A percentile compares a stretch with the other conserved stretches of the same genome.
phyloP scores from a whole-genome alignment of 2,113 vertebrate species.

The Ochotona curzoniae region DNA sequence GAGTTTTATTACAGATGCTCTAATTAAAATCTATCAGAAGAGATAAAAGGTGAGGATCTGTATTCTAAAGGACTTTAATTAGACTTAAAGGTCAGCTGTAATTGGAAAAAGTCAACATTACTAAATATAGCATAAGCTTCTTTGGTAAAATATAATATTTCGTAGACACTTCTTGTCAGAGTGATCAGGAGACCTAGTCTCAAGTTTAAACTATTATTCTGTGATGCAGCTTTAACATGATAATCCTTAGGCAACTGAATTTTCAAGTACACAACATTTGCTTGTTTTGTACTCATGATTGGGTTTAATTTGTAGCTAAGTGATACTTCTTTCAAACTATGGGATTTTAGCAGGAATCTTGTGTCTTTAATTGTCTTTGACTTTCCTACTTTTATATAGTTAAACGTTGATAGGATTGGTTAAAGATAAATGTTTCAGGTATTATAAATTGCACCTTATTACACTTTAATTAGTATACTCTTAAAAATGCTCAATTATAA shows the following conservation, averaged over 20 bases:
- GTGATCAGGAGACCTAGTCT: slow-evolving; percentile 79
- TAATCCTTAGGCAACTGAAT: slow-evolving; percentile 84
- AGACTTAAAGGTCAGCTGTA: slow-evolving; percentile 84
- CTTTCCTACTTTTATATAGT: slow-evolving; percentile 30
- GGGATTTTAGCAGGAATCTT: slow-evolving; percentile 50
- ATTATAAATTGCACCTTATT: slow-evolving; percentile 75
- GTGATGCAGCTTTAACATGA: slow-evolving; percentile 83
- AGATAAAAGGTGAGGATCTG: slow-evolving; percentile 84
- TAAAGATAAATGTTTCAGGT: slow-evolving; percentile 54
- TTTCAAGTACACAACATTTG: slow-evolving; percentile 76
- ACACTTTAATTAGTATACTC: slow-evolving; percentile 83
- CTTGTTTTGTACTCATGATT: slow-evolving; percentile 81
- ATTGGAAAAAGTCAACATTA: slow-evolving; percentile 82
- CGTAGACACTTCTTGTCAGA: slow-evolving; percentile 83
- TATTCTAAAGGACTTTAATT: slow-evolving; percentile 85
- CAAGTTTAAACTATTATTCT: slow-evolving; percentile 84
- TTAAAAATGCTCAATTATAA: slow-evolving; percentile 81
- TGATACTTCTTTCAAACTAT: slow-evolving; percentile 75
- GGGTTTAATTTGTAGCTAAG: slow-evolving; percentile 69
- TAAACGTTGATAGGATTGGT: slow-evolving; percentile 57
- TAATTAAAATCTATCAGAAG: slow-evolving; percentile 86
- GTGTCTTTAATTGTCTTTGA: not conserved
- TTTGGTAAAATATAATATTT: slow-evolving; percentile 85
- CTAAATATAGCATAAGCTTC: slow-evolving; percentile 86
- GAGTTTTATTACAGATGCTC: slow-evolving; percentile 83